These are phyloP conservation scores for Serripes groenlandicus DNA, from an alignment of 2,888 invertebrate genomes.

Conservation along the genomic window DNA sequence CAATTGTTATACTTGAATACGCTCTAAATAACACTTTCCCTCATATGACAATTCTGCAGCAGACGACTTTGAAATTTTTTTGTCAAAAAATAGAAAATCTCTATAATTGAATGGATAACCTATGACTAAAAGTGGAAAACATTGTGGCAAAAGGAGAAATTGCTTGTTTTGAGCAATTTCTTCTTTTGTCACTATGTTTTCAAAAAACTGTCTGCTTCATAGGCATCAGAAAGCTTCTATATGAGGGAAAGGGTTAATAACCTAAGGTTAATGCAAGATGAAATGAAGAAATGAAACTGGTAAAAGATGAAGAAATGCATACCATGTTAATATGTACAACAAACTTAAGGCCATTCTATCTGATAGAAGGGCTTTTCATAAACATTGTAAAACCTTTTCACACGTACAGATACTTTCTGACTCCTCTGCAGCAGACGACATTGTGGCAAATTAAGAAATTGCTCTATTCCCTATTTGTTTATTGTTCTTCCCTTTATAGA, in stretches of 20 bases:
- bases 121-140: not conserved
- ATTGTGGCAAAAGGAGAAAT: not conserved
- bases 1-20: no score
- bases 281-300: not conserved
- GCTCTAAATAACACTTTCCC: no score
- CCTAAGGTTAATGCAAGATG: not conserved
- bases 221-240: not conserved
- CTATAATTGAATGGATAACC: not conserved
- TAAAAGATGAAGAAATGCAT: not conserved
- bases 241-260: not conserved
- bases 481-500: no score
- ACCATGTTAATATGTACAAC: not conserved
- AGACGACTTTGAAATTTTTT: no score
- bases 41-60: no score
- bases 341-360: not conserved
- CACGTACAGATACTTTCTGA: no score
- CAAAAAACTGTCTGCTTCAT: not conserved
- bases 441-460: no score
- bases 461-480: no score
- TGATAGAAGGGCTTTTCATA: not conserved
- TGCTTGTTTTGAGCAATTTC: not conserved
- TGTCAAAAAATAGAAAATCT: no score
- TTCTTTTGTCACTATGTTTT: not conserved
- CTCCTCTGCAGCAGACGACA: no score
- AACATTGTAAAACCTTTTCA: not conserved